Conservation (phyloP, 1,140 invertebrate genomes). For the Drosophila obscura region DNA sequence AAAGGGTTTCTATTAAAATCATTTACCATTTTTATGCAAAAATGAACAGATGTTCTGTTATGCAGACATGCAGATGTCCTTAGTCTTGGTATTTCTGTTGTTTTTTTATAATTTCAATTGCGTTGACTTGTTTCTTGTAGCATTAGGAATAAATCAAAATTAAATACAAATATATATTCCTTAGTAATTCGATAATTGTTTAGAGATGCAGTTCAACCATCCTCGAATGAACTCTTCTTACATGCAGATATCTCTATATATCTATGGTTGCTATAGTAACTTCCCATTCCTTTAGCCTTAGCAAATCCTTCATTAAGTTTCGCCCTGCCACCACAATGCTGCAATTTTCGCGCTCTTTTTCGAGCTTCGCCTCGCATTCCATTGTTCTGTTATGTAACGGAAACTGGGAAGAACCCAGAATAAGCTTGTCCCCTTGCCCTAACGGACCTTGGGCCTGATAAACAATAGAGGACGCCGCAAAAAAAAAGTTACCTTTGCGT, state of each 20-base stretch:
- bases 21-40: no score
- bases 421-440: slow-evolving; percentile 19
- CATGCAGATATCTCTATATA: slow-evolving; percentile 5
- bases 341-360: slow-evolving; percentile 65
- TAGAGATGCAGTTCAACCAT: no score
- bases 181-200: neutral
- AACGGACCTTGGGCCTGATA: slow-evolving; percentile 35
- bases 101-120: no score
- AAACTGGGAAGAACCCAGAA: slow-evolving; percentile 16
- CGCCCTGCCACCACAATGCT: slow-evolving; percentile 15
- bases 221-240: no score
- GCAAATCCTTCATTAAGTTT: slow-evolving; percentile 18
- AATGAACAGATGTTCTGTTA: no score
- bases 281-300: slow-evolving; percentile 8
- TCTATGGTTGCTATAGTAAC: neutral
- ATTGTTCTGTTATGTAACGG: slow-evolving; percentile 44
- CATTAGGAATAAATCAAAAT: no score
- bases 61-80: no score
- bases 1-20: no score
- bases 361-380: slow-evolving; percentile 33
- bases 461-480: slow-evolving; percentile 23
- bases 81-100: no score
- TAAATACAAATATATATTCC: neutral
- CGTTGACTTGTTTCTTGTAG: no score
- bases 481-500: slow-evolving; percentile 29